These are phyloP conservation scores for Sebastes minor DNA, from an alignment of 2,797 vertebrate genomes.

Conservation along the genomic window DNA sequence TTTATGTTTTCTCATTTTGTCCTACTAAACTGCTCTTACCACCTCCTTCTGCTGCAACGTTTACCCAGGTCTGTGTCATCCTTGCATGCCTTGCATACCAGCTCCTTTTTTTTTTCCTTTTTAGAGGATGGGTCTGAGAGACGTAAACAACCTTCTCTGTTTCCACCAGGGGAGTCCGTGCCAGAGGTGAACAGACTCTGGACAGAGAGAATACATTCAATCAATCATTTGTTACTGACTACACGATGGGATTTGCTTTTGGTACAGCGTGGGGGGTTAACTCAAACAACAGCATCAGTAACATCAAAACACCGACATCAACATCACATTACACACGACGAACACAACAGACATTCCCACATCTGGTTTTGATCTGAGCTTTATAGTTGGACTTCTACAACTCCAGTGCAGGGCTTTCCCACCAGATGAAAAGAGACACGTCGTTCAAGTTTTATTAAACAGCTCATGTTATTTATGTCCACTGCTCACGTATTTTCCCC, in stretches of 20 bases:
- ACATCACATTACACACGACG: too few species aligned
- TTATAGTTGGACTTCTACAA: conserved; percentile 36
- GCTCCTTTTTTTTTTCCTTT: background rate
- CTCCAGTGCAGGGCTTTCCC: conserved; percentile 13
- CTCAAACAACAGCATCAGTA: too few species aligned
- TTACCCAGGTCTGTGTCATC: background rate
- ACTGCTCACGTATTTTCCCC: background rate
- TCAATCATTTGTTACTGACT: background rate
- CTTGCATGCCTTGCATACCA: conserved; percentile 21
- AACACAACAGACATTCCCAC: conserved; percentile 38
- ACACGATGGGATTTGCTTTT: background rate
- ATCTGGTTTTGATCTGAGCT: conserved; percentile 69
- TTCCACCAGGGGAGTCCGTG: conserved; percentile 8
- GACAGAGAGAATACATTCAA: conserved; percentile 33
- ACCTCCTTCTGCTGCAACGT: background rate
- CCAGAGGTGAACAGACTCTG: conserved; percentile 11
- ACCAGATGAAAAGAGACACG: conserved; percentile 21
- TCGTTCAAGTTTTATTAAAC: conserved; percentile 15
- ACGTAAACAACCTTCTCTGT: conserved; percentile 5
- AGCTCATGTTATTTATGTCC: conserved; percentile 8
- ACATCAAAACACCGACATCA: too few species aligned
- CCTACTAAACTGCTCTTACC: background rate
- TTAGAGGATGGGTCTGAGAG: background rate
- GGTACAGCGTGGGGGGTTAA: too few species aligned
- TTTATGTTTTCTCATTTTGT: background rate